Conservation (phyloP, 1,140 invertebrate genomes). For the Microplitis mediator region DNA sequence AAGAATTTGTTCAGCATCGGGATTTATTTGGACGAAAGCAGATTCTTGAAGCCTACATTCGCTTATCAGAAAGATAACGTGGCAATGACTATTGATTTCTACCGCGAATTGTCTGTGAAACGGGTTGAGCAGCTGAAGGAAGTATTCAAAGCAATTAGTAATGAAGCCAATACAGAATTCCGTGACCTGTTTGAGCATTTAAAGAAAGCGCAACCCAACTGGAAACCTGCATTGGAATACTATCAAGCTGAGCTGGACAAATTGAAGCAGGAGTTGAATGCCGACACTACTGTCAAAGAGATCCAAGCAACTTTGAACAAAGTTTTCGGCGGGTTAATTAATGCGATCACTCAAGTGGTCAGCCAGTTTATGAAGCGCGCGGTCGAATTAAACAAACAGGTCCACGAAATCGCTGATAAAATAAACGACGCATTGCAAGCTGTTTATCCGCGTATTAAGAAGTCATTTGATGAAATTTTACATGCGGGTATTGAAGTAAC, state of each 20-base stretch:
- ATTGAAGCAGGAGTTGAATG: constrained; percentile 68
- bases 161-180: constrained; percentile 51
- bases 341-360: constrained; percentile 57
- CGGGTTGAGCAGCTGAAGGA: constrained; percentile 52
- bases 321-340: constrained; percentile 53
- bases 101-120: constrained; percentile 35
- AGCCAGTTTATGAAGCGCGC: constrained; percentile 41
- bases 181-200: constrained; percentile 59
- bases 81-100: constrained; percentile 41
- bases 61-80: constrained; percentile 69
- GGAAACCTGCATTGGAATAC: constrained; percentile 65
- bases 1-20: constrained; percentile 66
- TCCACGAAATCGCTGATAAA: constrained; percentile 59
- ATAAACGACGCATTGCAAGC: constrained; percentile 51
- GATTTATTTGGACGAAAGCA: constrained; percentile 68
- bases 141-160: constrained; percentile 50
- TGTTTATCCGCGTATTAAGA: constrained; percentile 63
- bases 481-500: constrained; percentile 54
- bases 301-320: constrained; percentile 67
- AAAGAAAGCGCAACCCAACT: constrained; percentile 67
- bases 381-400: constrained; percentile 57
- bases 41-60: constrained; percentile 73
- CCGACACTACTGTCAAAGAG: constrained; percentile 70
- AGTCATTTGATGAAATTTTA: constrained; percentile 62
- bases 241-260: constrained; percentile 68